These are phyloP conservation scores for Cynodonichthys magdalenae DNA, from an alignment of 2,797 vertebrate species.

Conservation along the genomic window DNA sequence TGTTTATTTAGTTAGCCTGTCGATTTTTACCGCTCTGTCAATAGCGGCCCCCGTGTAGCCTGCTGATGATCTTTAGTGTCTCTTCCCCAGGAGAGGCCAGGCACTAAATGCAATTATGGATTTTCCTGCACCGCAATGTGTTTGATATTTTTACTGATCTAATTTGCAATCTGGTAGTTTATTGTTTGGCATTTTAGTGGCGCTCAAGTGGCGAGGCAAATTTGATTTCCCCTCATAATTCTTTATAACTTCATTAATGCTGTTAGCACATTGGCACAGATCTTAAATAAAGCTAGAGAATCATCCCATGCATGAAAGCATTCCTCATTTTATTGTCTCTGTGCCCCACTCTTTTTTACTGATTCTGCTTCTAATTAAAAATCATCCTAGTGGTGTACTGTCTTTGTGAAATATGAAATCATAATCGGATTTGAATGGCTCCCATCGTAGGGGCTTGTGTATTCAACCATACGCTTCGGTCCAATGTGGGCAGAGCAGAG, in stretches of 20 bases:
- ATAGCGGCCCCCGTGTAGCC: constrained; percentile 94
- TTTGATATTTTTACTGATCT: constrained; percentile 99
- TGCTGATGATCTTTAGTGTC: constrained; percentile 97
- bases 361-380: constrained; percentile 85
- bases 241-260: constrained; percentile 98
- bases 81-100: constrained; percentile 89
- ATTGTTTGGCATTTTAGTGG: constrained; percentile 99
- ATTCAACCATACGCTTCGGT: constrained; percentile 43
- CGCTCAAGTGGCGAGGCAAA: constrained; percentile 99
- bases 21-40: constrained; percentile 99
- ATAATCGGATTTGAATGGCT: constrained; percentile 75
- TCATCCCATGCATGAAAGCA: constrained; percentile 79
- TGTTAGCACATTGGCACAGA: constrained; percentile 90
- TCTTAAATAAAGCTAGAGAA: constrained; percentile 84
- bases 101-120: constrained; percentile 99
- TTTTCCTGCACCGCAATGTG: constrained; percentile 97
- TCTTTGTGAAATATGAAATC: constrained; percentile 81
- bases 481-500: constrained; percentile 54
- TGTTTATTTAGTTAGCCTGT: constrained; percentile 99
- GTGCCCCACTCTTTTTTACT: constrained; percentile 73
- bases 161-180: constrained; percentile 99
- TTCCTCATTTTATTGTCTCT: constrained; percentile 82
- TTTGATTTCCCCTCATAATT: constrained; percentile 99
- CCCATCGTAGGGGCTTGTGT: constrained; percentile 59
- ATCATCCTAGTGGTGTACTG: constrained; percentile 76